Percentiles rank a stretch among this genome's conserved stretches.
Conservation (phyloP, 2,113 vertebrate species). For the Mesembrinibis cayennensis region DNA sequence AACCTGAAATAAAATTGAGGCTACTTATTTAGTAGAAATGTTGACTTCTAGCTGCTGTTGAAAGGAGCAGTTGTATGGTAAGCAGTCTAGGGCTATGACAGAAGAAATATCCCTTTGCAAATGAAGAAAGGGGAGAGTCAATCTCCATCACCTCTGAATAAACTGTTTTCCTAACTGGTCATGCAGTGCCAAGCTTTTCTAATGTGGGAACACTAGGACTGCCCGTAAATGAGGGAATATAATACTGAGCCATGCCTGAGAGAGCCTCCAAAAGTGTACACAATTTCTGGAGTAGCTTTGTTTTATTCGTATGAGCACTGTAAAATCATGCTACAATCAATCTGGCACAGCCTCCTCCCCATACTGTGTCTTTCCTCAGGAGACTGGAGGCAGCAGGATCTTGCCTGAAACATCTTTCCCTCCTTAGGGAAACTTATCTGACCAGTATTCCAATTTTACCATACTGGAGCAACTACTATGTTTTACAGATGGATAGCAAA, state of each 20-base stretch:
- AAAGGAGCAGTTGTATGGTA: not conserved
- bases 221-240: not conserved
- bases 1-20: not conserved
- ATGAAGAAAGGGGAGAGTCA: not conserved
- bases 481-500: not conserved
- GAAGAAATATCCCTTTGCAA: not conserved
- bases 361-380: not conserved
- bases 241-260: not conserved
- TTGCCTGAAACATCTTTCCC: not conserved
- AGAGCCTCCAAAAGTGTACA: not conserved
- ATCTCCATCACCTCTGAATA: not conserved
- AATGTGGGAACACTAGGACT: not conserved
- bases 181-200: not conserved
- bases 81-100: not conserved
- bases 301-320: not conserved
- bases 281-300: not conserved
- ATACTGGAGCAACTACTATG: not conserved
- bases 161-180: not conserved
- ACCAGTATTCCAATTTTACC: not conserved
- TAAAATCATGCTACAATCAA: not conserved
- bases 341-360: not conserved
- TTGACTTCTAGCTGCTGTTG: not conserved
- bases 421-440: not conserved
- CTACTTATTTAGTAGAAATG: not conserved
- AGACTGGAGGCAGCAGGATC: not conserved